A percentile compares a stretch with the other conserved stretches of the same genome.
Conservation (phyloP, 2,888 invertebrate species). For the Barypeithes pellucidus region DNA sequence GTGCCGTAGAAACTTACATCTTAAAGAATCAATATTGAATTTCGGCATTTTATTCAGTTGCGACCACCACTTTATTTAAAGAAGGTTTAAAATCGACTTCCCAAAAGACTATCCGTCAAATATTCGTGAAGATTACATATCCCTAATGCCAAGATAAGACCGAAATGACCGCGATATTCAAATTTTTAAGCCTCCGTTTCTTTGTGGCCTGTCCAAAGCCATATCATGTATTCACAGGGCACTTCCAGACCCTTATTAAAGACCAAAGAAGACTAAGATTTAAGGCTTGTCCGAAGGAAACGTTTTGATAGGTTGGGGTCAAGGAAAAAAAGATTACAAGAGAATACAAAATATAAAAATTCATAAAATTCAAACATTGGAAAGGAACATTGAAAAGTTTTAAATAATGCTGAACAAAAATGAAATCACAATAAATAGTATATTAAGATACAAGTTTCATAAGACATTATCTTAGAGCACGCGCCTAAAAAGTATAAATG, state of each 20-base stretch:
- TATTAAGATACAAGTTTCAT: no score
- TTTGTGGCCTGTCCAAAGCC: slow-evolving; percentile 67
- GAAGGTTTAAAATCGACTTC: slow-evolving; percentile 45
- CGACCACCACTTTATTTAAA: slow-evolving; percentile 46
- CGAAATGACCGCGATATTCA: slow-evolving; percentile 72
- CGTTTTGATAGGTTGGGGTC: slow-evolving; percentile 29
- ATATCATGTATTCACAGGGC: slow-evolving; percentile 67
- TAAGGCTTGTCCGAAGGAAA: slow-evolving; percentile 46
- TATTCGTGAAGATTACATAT: slow-evolving; percentile 67
- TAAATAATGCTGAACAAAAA: no score
- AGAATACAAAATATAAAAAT: no score
- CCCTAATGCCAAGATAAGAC: slow-evolving; percentile 70
- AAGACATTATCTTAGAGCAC: no score
- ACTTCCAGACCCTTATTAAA: slow-evolving; percentile 51
- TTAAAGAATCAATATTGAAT: slow-evolving; percentile 27
- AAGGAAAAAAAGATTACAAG: no score
- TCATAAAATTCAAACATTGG: no score
- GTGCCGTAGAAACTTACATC: not conserved
- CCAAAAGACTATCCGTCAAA: slow-evolving; percentile 66
- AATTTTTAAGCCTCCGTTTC: slow-evolving; percentile 71
- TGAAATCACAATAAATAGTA: no score
- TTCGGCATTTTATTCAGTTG: slow-evolving; percentile 3
- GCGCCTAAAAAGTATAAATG: no score
- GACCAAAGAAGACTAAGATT: slow-evolving; percentile 47
- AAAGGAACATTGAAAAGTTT: no score